A percentile compares a stretch with the other conserved stretches of the same genome.
Conservation (phyloP, 2,113 vertebrate species). For the Cavia porcellus region DNA sequence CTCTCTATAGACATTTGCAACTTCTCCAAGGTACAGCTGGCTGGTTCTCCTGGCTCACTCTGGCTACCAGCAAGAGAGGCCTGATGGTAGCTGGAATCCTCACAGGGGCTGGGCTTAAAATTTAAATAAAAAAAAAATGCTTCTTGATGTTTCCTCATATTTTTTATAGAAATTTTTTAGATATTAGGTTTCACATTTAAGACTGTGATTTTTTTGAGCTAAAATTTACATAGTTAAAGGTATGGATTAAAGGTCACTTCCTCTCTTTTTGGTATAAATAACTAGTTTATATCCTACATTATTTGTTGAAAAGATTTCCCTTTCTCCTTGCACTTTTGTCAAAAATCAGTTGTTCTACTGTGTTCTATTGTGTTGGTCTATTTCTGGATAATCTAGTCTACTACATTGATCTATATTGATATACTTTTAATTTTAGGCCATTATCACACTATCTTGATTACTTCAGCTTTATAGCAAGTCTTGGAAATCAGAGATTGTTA, state of each 20-base stretch:
- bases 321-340: background rate
- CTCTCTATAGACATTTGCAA: too few species aligned
- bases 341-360: background rate
- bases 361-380: background rate
- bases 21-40: too few species aligned
- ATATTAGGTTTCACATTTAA: background rate
- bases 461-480: background rate
- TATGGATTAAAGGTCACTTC: background rate
- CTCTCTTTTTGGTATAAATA: background rate
- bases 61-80: too few species aligned
- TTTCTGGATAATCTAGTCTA: background rate
- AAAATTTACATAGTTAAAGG: background rate
- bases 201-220: background rate
- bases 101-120: background rate
- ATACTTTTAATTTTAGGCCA: background rate
- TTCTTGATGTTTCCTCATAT: background rate
- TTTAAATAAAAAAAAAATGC: background rate
- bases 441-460: background rate
- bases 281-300: background rate
- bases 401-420: background rate
- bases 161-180: background rate
- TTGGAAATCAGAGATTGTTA: background rate
- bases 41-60: too few species aligned
- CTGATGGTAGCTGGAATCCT: too few species aligned
- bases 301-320: slow-evolving; percentile 36